phyloP scores from a whole-genome alignment of 2,888 invertebrate genomes.

The Megalurothrips usitatus region DNA sequence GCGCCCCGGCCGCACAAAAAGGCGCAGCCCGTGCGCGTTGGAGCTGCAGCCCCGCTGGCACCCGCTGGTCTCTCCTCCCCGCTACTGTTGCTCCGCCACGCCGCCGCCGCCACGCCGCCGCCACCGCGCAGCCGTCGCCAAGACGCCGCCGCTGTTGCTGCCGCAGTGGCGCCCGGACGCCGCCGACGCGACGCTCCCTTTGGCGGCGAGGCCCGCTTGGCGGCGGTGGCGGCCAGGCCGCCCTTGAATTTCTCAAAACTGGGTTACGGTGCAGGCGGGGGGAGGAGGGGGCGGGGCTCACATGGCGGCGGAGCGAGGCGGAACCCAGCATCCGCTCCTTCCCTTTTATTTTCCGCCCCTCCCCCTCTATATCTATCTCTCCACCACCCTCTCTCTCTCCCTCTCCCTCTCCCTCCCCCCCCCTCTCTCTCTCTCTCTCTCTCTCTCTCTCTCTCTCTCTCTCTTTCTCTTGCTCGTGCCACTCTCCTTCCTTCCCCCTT shows the following conservation, averaged over 20 bases:
- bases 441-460: neutral
- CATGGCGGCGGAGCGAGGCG: neutral
- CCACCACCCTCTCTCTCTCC: neutral
- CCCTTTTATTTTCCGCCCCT: neutral
- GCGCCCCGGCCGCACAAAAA: neutral
- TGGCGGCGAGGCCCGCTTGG: neutral
- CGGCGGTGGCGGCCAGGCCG: neutral
- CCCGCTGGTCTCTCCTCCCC: too few relatives aligned
- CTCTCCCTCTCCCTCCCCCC: neutral
- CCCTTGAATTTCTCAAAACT: slow-evolving; percentile 11
- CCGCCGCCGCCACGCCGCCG: too few relatives aligned
- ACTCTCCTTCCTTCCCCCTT: neutral
- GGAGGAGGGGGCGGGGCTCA: neutral
- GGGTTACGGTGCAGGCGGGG: neutral
- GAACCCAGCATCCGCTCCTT: neutral
- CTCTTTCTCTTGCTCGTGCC: neutral
- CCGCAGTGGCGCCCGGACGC: too few relatives aligned
- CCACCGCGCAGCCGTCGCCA: too few relatives aligned
- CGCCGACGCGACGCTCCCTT: neutral
- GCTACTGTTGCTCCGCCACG: too few relatives aligned
- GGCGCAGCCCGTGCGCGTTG: neutral
- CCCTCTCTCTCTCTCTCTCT: too few relatives aligned
- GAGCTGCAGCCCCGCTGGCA: too few relatives aligned
- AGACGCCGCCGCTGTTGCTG: too few relatives aligned
- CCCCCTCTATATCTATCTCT: too few relatives aligned